Conservation (phyloP, 2,888 invertebrate species). For the Ophioninae sp. region DNA sequence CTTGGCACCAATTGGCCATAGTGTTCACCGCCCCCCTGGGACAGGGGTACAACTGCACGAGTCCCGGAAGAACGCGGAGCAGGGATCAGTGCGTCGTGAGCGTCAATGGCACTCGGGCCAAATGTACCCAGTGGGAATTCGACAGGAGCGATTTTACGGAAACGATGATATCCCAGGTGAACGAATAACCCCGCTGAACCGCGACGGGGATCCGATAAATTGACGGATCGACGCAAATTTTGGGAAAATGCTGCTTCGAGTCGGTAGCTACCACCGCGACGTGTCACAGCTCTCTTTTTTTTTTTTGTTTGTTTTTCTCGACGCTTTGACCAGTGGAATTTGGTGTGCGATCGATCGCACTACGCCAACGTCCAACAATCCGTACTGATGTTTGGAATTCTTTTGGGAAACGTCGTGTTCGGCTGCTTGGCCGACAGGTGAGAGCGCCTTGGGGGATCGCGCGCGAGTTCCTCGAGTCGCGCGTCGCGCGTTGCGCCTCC, state of each 20-base stretch:
- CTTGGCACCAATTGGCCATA: constrained; percentile 91
- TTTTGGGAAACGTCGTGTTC: constrained; percentile 88
- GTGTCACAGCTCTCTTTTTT: constrained; percentile 13
- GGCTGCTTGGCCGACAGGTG: constrained; percentile 90
- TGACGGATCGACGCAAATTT: no score
- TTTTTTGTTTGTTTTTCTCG: constrained; percentile 46
- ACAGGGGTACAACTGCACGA: constrained; percentile 83
- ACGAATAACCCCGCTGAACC: not conserved
- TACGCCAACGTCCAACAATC: constrained; percentile 89
- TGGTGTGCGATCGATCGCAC: constrained; percentile 86
- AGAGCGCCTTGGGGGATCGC: no score
- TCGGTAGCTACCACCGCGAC: no score
- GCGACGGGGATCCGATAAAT: no score
- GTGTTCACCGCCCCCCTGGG: constrained; percentile 88
- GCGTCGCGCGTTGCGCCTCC: no score
- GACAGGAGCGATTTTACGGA: constrained; percentile 86
- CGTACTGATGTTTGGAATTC: constrained; percentile 89
- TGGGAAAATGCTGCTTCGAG: no score
- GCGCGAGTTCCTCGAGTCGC: no score
- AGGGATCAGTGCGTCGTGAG: constrained; percentile 75
- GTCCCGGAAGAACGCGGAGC: constrained; percentile 72
- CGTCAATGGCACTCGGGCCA: constrained; percentile 80
- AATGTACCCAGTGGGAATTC: constrained; percentile 84
- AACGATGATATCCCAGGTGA: constrained; percentile 85
- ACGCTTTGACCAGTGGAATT: constrained; percentile 84